Base-by-base conservation (phyloP, 2,888 invertebrate genomes). In the Crocallis elinguaria region DNA sequence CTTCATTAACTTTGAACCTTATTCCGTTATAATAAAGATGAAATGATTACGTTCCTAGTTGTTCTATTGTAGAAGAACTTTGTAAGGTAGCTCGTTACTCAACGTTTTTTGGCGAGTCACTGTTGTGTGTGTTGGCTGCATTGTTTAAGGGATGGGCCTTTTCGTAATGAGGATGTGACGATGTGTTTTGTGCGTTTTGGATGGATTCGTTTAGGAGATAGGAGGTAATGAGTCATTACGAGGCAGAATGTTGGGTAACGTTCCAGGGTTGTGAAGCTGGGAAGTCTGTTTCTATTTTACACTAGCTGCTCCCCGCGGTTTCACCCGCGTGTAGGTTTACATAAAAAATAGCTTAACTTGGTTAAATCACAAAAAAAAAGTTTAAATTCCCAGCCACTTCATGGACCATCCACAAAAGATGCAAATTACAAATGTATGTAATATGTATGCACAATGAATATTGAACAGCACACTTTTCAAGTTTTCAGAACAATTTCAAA, bases 71-170 rank as follows among this genome's bases (percentile, higher is more conserved):
- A 42, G 36, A 45, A 41, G 45, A 42, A 45, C 39, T 51, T 50
- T 21, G 39, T 21, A 25, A 35, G 6, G 49, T 33, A 53, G 61
- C 63, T 58, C 67, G 71, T 73, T 71, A 66, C 63, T 60, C 69
- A 64, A 61, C 60, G 66, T 66, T 75, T 73, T 75, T 69, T 67
- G 68, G 67, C 71, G 64, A 74, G 74, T 79, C 79, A 78, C 68
- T 62, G 59, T 61, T 64, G 64, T 71, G 48, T 48, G 11, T 35
- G 64, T 64, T 62, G 58, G 62, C 46, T 60, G 54, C 62, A 62
- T 62, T 64, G 64, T 64, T 64, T 62, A 57, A 43, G 44, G 56
- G 62, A 56, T 49, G 52, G 57, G 57, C 53, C 59, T 58, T 53
- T 57, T 53, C 43, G 53, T 61, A 50, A 64, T 60, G 60, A 62